Percentiles rank a stretch among this genome's conserved stretches.
These are phyloP conservation scores for Pogonophryne albipinna DNA, from an alignment of 2,797 vertebrate genomes.

Conservation along the genomic window DNA sequence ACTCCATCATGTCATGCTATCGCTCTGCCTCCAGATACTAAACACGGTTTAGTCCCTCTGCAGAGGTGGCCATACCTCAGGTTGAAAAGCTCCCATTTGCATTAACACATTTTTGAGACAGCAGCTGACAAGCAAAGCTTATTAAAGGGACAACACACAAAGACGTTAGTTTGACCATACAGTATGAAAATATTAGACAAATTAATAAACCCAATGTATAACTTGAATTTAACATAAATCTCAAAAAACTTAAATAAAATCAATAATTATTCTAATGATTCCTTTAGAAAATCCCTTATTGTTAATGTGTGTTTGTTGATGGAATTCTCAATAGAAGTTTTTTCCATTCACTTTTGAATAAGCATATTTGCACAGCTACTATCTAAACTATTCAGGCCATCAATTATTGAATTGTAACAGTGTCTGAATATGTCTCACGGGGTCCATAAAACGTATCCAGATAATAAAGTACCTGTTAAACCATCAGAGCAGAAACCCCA, in stretches of 20 bases:
- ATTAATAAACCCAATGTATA: constrained; percentile 9
- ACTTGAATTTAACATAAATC: constrained; percentile 6
- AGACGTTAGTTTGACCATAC: constrained; percentile 16
- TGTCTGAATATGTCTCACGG: constrained; percentile 43
- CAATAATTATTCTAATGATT: not conserved
- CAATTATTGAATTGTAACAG: constrained; percentile 35
- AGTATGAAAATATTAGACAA: not conserved
- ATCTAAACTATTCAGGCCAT: constrained; percentile 36
- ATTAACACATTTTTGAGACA: constrained; percentile 83
- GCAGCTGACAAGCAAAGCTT: constrained; percentile 45
- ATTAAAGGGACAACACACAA: constrained; percentile 45
- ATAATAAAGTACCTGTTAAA: constrained; percentile 57
- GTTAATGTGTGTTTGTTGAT: constrained; percentile 1
- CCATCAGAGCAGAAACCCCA: constrained; percentile 32
- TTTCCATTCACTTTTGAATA: constrained; percentile 4
- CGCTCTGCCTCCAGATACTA: constrained; percentile 64
- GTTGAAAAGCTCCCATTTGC: constrained; percentile 76
- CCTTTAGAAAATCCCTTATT: not conserved
- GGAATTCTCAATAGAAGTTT: constrained; percentile 8
- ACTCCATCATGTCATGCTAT: constrained; percentile 69
- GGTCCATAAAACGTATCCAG: constrained; percentile 48
- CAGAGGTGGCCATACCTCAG: constrained; percentile 46
- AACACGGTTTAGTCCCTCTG: constrained; percentile 77
- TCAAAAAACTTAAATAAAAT: not conserved
- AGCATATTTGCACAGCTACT: constrained; percentile 20